Percentiles rank a stretch among this genome's conserved stretches.
These are phyloP conservation scores for Asobara japonica DNA, from an alignment of 1,140 invertebrate genomes.

Conservation along the genomic window DNA sequence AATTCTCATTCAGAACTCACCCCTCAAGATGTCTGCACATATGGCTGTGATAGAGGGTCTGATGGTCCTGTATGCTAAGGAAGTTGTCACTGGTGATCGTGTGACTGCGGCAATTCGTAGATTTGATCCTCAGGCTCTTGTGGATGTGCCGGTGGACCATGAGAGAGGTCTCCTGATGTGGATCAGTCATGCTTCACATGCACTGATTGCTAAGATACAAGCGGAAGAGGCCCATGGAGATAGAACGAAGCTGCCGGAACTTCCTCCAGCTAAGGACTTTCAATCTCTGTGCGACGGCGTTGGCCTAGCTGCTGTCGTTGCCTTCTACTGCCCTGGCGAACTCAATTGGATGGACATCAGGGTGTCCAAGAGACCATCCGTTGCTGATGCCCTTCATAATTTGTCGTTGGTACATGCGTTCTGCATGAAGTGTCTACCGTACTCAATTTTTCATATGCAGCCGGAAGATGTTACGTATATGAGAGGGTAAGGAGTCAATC, in stretches of 20 bases:
- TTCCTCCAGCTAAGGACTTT: slow-evolving; percentile 64
- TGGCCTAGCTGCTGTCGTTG: slow-evolving; percentile 86
- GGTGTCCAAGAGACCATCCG: slow-evolving; percentile 76
- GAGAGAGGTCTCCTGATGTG: slow-evolving; percentile 91
- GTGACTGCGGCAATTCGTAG: slow-evolving; percentile 86
- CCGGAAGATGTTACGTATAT: slow-evolving; percentile 97
- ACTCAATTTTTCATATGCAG: slow-evolving; percentile 92
- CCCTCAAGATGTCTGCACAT: slow-evolving; percentile 94
- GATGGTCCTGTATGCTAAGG: slow-evolving; percentile 94
- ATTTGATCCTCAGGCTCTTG: slow-evolving; percentile 66
- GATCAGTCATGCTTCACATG: slow-evolving; percentile 87
- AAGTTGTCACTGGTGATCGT: slow-evolving; percentile 90
- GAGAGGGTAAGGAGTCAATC: slow-evolving; percentile 88
- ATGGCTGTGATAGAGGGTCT: slow-evolving; percentile 96
- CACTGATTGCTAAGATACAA: slow-evolving; percentile 74
- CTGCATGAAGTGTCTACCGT: slow-evolving; percentile 84
- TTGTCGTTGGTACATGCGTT: slow-evolving; percentile 89
- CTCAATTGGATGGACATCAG: slow-evolving; percentile 80
- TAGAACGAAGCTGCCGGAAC: slow-evolving; percentile 61
- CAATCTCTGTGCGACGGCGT: slow-evolving; percentile 88
- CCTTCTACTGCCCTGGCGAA: slow-evolving; percentile 93
- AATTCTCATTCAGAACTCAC: slow-evolving; percentile 94
- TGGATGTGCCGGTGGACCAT: slow-evolving; percentile 73
- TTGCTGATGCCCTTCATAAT: slow-evolving; percentile 94
- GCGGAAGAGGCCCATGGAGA: slow-evolving; percentile 58